Evolutionary conservation across 37 sponge, comb jelly and placozoan species (phyloP).

Genomic region (Chondrilla cf. caribensis): DNA sequence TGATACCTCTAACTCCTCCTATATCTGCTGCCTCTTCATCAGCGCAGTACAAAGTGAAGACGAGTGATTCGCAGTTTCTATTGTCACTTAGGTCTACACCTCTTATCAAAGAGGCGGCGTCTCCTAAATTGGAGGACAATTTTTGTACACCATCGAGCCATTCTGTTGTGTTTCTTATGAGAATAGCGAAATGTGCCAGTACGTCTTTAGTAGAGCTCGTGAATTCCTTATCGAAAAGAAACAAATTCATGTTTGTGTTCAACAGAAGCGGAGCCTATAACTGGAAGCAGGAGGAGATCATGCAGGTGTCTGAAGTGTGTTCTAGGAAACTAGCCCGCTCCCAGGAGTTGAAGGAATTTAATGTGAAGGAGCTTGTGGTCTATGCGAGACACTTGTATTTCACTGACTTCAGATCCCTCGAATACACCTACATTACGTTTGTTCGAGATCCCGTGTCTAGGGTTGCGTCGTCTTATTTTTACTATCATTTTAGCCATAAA

Average conservation of each 20-base stretch:
- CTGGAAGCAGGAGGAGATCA: conserved; percentile 44
- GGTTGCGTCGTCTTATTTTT: conserved; percentile 70
- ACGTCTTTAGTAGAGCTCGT: conserved; percentile 65
- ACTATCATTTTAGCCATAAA: conserved; percentile 79
- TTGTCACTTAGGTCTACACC: too few species aligned
- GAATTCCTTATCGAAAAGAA: conserved; percentile 6
- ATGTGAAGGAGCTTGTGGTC: conserved; percentile 6
- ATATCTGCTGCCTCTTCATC: too few species aligned
- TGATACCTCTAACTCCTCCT: too few species aligned
- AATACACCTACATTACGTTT: conserved; percentile 67
- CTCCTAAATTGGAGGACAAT: too few species aligned
- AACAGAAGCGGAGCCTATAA: conserved; percentile 73
- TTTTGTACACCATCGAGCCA: not conserved
- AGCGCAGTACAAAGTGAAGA: too few species aligned
- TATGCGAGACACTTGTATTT: conserved; percentile 82
- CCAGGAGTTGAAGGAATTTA: not conserved
- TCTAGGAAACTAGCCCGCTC: not conserved
- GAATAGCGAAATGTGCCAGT: conserved; percentile 88
- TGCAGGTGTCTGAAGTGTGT: conserved; percentile 22
- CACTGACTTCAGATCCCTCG: conserved; percentile 37
- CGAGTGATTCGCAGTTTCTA: too few species aligned
- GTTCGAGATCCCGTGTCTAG: conserved; percentile 75
- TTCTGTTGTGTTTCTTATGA: conserved; percentile 48
- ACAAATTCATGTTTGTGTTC: conserved; percentile 28
- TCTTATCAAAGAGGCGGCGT: too few species aligned